Evolutionary conservation across 1,140 invertebrate species (phyloP), one percentile per base, ranked within the genome.

Genomic region (Teleopsis dalmanni): DNA sequence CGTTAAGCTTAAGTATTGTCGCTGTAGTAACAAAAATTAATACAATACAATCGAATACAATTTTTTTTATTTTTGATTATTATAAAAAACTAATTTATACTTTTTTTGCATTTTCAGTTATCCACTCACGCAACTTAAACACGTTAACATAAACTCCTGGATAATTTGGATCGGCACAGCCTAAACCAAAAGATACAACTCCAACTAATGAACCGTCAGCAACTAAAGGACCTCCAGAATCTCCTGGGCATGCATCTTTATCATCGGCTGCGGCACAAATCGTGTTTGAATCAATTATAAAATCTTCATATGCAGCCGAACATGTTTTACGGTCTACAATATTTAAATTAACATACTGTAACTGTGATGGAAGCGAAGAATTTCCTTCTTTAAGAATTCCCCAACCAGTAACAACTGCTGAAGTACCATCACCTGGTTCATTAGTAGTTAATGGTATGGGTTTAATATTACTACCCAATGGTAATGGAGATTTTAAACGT

Each of bases 111-210:
- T 18, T 27, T 3, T 6, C 35, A 16, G 34, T 25, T 21, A 47
- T 19, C 49, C 49, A 51, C n/a, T 4, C 10, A 10, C 37, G 42
- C 1, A 46, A 36, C 4, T 11, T 21, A 23, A 43, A 26, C 9
- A 51, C 50, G 23, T 47, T 31, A 27, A 44, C 3, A 13, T 51
- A 51, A 4, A 51, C 37, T 21, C 50, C 50, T 3, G 50, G 81
- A 21, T 64, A 63, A 26, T 63, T 56, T 14, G 42, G 3, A 9
- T 47, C 43, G 2, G 41, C 62, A 38, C 62, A 65, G 9, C 50
- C 74, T 25, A 73, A 67, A 11, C 81, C 82, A 76, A 80, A 83
- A n/a, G 80, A 81, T 0, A 81, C 75, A 33, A 84, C 64, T 36
- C 83, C 83, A 25, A 70, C 62, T 23, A 73, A 46, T 2, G 37